Conservation (phyloP, 2,113 vertebrate species). For the Chaetops frenatus region DNA sequence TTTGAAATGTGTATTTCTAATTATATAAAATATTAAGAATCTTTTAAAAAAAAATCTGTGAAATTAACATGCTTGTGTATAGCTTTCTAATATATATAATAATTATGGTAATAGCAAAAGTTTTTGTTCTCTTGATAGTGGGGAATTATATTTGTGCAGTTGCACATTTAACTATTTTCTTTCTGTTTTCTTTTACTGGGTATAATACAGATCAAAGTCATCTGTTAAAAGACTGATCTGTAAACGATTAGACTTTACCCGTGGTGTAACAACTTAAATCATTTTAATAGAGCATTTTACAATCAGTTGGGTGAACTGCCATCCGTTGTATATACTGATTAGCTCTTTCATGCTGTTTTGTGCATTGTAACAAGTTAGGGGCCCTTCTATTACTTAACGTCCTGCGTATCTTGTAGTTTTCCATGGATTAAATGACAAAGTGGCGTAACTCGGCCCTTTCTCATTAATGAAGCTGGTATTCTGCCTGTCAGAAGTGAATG, state of each 20-base stretch:
- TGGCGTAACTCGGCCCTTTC: conserved; percentile 45
- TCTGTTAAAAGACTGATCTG: conserved; percentile 72
- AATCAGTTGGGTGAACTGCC: conserved; percentile 75
- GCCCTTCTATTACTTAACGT: conserved; percentile 68
- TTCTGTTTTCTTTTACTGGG: conserved; percentile 74
- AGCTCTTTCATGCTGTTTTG: conserved; percentile 72
- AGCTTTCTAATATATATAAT: conserved; percentile 99
- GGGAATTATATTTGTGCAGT: conserved; percentile 89
- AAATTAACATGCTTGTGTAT: conserved; percentile 99
- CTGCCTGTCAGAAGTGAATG: conserved; percentile 53
- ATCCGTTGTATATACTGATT: conserved; percentile 79
- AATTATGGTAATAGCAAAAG: conserved; percentile 89
- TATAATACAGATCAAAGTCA: conserved; percentile 74
- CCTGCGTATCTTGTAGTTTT: conserved; percentile 74
- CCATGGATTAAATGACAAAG: conserved; percentile 55
- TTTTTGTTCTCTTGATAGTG: conserved; percentile 92
- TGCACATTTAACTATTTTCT: conserved; percentile 85
- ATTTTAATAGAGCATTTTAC: conserved; percentile 71
- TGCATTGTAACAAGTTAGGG: conserved; percentile 73
- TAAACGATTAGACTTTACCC: conserved; percentile 68
- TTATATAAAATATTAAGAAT: conserved; percentile 99
- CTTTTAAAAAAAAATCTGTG: conserved; percentile 98
- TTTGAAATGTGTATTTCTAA: conserved; percentile 99
- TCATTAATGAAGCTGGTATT: conserved; percentile 59
- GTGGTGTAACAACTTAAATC: conserved; percentile 65